These are phyloP conservation scores for Porites rus DNA, from an alignment of 92 coral and sea anemone species.

Conservation along the genomic window DNA sequence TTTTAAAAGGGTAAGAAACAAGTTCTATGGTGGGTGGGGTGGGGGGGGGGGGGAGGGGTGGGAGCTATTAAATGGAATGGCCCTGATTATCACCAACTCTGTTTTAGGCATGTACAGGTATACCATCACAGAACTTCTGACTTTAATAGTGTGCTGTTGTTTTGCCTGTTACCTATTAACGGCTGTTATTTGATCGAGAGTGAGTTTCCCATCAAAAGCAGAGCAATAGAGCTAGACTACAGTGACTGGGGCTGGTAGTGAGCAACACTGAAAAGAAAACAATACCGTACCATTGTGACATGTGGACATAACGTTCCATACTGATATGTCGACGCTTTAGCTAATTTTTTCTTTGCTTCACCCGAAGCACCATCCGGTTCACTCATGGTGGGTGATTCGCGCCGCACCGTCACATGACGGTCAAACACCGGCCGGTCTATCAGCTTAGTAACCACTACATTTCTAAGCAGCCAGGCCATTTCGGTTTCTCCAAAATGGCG, in stretches of 20 bases:
- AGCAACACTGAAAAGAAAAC: neutral
- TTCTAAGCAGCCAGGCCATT: slow-evolving; percentile 36
- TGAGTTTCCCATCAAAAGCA: no score
- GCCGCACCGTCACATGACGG: neutral
- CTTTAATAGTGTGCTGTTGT: no score
- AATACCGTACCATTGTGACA: slow-evolving; percentile 53
- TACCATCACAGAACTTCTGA: no score
- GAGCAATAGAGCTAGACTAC: neutral
- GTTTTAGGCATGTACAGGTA: no score
- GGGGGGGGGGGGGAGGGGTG: neutral
- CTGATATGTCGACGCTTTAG: neutral
- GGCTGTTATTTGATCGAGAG: no score
- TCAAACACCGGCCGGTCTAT: neutral
- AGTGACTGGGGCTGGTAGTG: neutral
- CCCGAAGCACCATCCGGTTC: neutral
- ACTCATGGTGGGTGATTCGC: neutral
- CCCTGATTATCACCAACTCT: no score
- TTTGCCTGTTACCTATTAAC: no score
- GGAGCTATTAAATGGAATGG: neutral
- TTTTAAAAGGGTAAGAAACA: no score
- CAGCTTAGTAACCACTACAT: slow-evolving; percentile 38
- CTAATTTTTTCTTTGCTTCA: neutral
- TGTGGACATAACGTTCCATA: slow-evolving; percentile 43
- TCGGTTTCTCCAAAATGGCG: slow-evolving; percentile 24
- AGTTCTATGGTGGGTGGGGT: no score